A percentile compares a stretch with the other conserved stretches of the same genome.
These are phyloP conservation scores for Cosmorhoe ocellata DNA, from an alignment of 2,888 invertebrate species.

Conservation along the genomic window DNA sequence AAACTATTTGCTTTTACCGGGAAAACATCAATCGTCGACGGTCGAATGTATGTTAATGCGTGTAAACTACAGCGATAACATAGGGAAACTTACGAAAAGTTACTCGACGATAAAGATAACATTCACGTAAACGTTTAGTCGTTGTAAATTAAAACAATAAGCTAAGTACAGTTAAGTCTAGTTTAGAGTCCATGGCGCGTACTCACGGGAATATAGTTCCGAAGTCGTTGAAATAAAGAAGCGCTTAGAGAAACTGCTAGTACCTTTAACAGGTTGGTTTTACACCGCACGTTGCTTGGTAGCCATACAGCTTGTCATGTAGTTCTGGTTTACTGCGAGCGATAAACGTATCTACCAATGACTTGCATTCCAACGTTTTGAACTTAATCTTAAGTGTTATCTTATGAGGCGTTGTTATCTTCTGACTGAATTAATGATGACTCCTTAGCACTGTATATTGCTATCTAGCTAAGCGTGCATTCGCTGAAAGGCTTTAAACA, in stretches of 20 bases:
- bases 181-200: conserved; percentile 35
- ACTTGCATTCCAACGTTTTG: conserved; percentile 37
- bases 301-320: conserved; percentile 65
- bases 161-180: conserved; percentile 38
- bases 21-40: conserved; percentile 45
- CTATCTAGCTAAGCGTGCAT: conserved; percentile 34
- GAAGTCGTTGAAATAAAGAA: conserved; percentile 48
- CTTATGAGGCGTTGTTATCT: conserved; percentile 41
- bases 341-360: conserved; percentile 63
- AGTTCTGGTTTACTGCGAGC: conserved; percentile 62
- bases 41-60: conserved; percentile 35
- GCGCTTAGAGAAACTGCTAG: conserved; percentile 37
- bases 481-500: conserved; percentile 27
- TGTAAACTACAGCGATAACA: conserved; percentile 40
- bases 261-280: conserved; percentile 56
- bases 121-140: conserved; percentile 51
- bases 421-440: conserved; percentile 42
- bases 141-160: conserved; percentile 66
- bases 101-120: conserved; percentile 58
- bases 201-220: conserved; percentile 46
- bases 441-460: conserved; percentile 36
- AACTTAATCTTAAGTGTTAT: conserved; percentile 41
- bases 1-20: conserved; percentile 45
- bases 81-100: conserved; percentile 43
- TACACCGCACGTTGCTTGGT: conserved; percentile 60